These are phyloP conservation scores for Chironomus tepperi DNA, from an alignment of 1,140 invertebrate species.

Conservation along the genomic window DNA sequence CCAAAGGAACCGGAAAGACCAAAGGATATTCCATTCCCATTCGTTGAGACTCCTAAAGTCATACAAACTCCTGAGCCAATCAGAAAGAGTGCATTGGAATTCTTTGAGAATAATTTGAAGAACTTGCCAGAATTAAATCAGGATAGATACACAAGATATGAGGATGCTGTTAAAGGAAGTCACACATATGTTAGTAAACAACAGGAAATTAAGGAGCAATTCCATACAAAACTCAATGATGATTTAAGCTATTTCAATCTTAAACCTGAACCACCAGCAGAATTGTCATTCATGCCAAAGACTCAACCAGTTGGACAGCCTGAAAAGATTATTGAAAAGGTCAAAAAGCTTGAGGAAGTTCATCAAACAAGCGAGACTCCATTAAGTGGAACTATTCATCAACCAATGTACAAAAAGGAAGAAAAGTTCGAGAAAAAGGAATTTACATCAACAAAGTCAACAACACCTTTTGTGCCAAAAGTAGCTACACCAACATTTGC, in stretches of 20 bases:
- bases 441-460: not conserved
- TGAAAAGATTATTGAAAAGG: conserved; percentile 50
- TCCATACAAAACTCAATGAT: conserved; percentile 30
- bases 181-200: not conserved
- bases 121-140: conserved; percentile 26
- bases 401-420: conserved; percentile 16
- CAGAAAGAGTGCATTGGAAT: conserved; percentile 32
- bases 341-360: conserved; percentile 54
- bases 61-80: not conserved
- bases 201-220: conserved; percentile 31
- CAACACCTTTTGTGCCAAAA: conserved; percentile 30
- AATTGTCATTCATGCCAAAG: conserved; percentile 57
- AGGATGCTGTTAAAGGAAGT: conserved; percentile 10
- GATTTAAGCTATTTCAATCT: conserved; percentile 45
- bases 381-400: conserved; percentile 47
- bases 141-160: conserved; percentile 27
- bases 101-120: conserved; percentile 40
- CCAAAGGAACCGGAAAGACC: no score
- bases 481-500: conserved; percentile 34
- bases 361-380: conserved; percentile 52
- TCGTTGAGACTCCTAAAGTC: not conserved
- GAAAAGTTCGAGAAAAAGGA: conserved; percentile 19
- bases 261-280: conserved; percentile 60
- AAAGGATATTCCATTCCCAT: not conserved
- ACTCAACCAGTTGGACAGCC: conserved; percentile 38